Evolutionary conservation across 2,888 invertebrate species (phyloP).

Genomic region (Troides oblongomaculatus): DNA sequence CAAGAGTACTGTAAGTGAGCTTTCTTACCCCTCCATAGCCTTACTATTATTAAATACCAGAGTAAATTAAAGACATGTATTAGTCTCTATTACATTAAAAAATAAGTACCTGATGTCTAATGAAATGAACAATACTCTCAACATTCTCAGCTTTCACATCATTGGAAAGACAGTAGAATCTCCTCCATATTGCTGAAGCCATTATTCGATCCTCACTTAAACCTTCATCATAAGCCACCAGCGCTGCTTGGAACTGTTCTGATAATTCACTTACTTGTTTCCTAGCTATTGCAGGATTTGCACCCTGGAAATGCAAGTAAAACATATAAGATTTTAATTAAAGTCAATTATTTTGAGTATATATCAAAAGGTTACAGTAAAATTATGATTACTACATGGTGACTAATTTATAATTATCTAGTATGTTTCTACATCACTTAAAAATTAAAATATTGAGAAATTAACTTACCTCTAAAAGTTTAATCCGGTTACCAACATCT

Average conservation of each 20-base stretch:
- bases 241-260: conserved; percentile 90
- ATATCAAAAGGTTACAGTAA: no score
- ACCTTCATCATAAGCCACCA: conserved; percentile 94
- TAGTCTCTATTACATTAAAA: neutral
- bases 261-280: conserved; percentile 84
- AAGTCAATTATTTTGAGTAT: no score
- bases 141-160: conserved; percentile 83
- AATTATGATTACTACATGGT: no score
- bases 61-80: neutral
- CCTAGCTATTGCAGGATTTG: conserved; percentile 81
- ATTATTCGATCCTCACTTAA: conserved; percentile 87
- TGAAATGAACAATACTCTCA: conserved; percentile 86
- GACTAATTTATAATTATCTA: neutral
- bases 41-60: no score
- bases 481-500: conserved; percentile 87
- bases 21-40: no score
- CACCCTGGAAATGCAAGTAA: conserved; percentile 66
- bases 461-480: conserved; percentile 82
- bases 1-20: no score
- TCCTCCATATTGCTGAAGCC: conserved; percentile 92
- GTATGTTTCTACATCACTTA: neutral
- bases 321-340: neutral
- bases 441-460: neutral
- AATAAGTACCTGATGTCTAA: conserved; percentile 84
- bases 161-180: conserved; percentile 84